Evolutionary conservation across 2,797 vertebrate species (phyloP), one percentile per base, ranked within the genome.

Genomic region (Cheirogaleus major): DNA sequence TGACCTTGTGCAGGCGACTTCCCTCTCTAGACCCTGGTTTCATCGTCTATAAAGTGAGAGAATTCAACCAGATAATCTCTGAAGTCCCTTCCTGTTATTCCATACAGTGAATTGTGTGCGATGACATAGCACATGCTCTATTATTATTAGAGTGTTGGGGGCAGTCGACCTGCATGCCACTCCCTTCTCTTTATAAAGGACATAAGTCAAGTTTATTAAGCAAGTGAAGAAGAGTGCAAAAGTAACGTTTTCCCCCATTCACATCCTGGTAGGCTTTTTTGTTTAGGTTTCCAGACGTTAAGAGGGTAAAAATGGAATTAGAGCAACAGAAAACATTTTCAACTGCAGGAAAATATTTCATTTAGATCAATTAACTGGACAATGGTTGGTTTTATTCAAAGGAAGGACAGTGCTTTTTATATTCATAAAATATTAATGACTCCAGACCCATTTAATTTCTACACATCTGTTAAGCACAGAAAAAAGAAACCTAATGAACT

Each of bases 391-490:
- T 97, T 94, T 96, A 96, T 89, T 94, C 86, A 94, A 94, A 97
- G 87, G 80, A 96, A 93, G 20, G 72, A 81, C 69, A 80, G 43
- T 80, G 81, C 38, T 96, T 97, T 98, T 96, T 84, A 95, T 97
- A 97, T 96, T 96, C 94, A 90, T 96, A 97, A 97, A 97, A 93
- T 91, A 89, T 88, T 94, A 97, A 90, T 93, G 95, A 85, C 50
- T 95, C 63, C 89, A 97, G 95, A 79, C 82, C n/a, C 59, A 93
- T 91, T 96, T 92, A 95, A 95, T 96, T 95, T 94, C 96, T 52
- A 94, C 94, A 96, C 97, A 97, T 98, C 97, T 98, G 98, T 95
- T 97, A 96, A 95, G 32, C 72, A 93, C 90, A 97, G 91, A 41
- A 85, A 95, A 97, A 97, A 72, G 76, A 95, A 97, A 95, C 55